Conservation (phyloP, 37 sponge, comb jelly and placozoan genomes). For the Chondrilla cf. caribensis region DNA sequence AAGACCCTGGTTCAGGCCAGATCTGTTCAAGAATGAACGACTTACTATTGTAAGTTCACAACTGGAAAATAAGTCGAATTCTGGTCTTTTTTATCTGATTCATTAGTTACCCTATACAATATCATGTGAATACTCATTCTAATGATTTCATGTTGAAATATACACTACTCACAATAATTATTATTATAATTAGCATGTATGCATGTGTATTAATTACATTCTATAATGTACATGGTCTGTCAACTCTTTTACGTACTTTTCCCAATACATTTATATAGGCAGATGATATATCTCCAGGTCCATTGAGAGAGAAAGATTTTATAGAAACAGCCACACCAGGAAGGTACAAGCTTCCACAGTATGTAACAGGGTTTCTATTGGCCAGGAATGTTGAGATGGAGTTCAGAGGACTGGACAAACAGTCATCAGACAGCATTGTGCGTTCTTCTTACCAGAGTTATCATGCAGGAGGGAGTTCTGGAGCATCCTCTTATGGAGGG, state of each 20-base stretch:
- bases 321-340: not conserved
- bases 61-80: not conserved
- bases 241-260: not conserved
- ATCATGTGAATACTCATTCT: too few relatives aligned
- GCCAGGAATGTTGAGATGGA: not conserved
- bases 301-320: not conserved
- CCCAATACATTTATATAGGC: too few relatives aligned
- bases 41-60: not conserved
- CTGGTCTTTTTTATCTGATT: too few relatives aligned
- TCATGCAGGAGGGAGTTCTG: not conserved
- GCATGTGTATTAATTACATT: not conserved
- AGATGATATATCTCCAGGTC: constrained; percentile 1
- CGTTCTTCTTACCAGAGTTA: not conserved
- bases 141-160: too few relatives aligned
- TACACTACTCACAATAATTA: too few relatives aligned
- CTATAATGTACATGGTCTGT: not conserved
- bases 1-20: constrained; percentile 34
- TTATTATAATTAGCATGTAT: too few relatives aligned
- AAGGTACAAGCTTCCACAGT: not conserved
- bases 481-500: constrained; percentile 11
- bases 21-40: not conserved
- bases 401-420: not conserved
- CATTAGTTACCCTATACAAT: too few relatives aligned
- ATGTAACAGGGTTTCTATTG: constrained; percentile 1
- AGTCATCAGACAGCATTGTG: not conserved